These are phyloP conservation scores for Calameuta pallipes DNA, from an alignment of 2,888 invertebrate genomes.

Conservation along the genomic window DNA sequence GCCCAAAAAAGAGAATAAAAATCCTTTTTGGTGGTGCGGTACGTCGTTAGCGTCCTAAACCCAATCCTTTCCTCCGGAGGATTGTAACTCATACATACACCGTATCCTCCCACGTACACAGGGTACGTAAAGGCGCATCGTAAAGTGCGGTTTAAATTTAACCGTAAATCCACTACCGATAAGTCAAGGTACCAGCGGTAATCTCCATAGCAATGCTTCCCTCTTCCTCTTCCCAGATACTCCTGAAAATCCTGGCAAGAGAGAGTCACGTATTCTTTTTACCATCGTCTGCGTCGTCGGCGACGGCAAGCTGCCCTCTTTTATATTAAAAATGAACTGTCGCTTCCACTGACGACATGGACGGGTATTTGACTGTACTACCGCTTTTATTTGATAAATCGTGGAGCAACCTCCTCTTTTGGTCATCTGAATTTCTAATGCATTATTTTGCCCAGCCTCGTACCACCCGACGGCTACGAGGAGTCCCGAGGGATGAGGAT, in stretches of 20 bases:
- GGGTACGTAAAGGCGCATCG: neutral
- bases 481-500: conserved; percentile 14
- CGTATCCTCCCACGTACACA: neutral
- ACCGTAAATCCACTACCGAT: neutral
- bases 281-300: neutral
- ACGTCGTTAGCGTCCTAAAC: neutral
- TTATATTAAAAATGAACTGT: conserved; percentile 68
- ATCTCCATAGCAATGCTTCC: neutral
- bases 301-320: conserved; percentile 42
- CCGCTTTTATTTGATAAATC: conserved; percentile 63
- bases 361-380: conserved; percentile 63
- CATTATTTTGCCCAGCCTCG: conserved; percentile 53
- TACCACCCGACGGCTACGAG: conserved; percentile 29
- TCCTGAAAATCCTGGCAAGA: neutral
- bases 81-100: neutral
- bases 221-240: neutral
- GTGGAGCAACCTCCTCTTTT: conserved; percentile 53
- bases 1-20: neutral
- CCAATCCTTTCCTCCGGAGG: neutral
- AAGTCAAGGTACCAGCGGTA: neutral
- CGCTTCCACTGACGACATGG: conserved; percentile 63
- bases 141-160: conserved; percentile 1
- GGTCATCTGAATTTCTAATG: conserved; percentile 67
- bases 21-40: neutral
- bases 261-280: conserved; percentile 15